Evolutionary conservation across 1,140 invertebrate genomes (phyloP).

Genomic region (Cheumatopsyche charites): DNA sequence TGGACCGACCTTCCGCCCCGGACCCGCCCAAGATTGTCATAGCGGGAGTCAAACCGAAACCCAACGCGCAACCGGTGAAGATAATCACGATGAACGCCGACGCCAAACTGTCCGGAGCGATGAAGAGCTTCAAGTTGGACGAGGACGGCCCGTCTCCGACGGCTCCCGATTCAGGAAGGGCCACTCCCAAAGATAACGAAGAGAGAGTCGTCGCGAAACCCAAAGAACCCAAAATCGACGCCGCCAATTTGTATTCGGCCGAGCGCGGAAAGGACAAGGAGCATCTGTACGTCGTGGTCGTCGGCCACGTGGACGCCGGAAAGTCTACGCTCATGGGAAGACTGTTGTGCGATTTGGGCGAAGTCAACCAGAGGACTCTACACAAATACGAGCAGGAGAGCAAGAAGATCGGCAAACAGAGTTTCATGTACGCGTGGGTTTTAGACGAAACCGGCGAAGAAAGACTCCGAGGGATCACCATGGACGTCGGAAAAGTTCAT

Average conservation of each 20-base stretch:
- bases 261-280: slow-evolving; percentile 80
- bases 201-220: slow-evolving; percentile 51
- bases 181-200: slow-evolving; percentile 55
- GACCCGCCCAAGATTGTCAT: slow-evolving; percentile 33
- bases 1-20: slow-evolving; percentile 60
- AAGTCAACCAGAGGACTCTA: slow-evolving; percentile 88
- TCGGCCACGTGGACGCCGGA: slow-evolving; percentile 99
- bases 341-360: slow-evolving; percentile 86
- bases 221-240: slow-evolving; percentile 65
- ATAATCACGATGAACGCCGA: slow-evolving; percentile 48
- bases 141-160: slow-evolving; percentile 50
- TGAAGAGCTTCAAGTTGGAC: slow-evolving; percentile 60
- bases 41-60: slow-evolving; percentile 5
- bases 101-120: slow-evolving; percentile 53
- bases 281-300: slow-evolving; percentile 92
- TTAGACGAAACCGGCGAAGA: slow-evolving; percentile 99
- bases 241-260: slow-evolving; percentile 69
- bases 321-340: slow-evolving; percentile 99
- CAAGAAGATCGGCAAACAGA: slow-evolving; percentile 96
- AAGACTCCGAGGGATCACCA: slow-evolving; percentile 86
- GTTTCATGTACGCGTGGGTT: slow-evolving; percentile 98
- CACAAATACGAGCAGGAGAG: slow-evolving; percentile 99
- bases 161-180: slow-evolving; percentile 59
- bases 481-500: slow-evolving; percentile 93
- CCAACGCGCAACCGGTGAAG: slow-evolving; percentile 21